Evolutionary conservation across 2,113 vertebrate genomes (phyloP).

Genomic region (Festucalex cinctus): DNA sequence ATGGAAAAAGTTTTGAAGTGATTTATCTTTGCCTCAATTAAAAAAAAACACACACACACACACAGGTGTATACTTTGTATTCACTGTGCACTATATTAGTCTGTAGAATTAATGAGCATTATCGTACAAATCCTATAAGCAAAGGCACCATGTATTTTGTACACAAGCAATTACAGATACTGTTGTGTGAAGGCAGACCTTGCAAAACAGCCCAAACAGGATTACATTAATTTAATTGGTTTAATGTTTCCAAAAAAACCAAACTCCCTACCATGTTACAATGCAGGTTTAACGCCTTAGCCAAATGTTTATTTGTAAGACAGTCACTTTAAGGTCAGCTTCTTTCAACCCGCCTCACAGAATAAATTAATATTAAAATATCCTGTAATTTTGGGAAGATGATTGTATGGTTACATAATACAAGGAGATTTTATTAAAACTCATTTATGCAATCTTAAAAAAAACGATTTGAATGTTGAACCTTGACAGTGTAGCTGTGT

Average conservation of each 20-base stretch:
- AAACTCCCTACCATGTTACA: neutral
- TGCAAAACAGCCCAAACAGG: neutral
- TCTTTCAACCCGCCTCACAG: neutral
- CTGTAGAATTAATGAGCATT: too few relatives aligned
- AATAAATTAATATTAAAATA: neutral
- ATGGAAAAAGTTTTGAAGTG: too few relatives aligned
- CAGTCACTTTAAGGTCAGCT: neutral
- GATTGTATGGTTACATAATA: neutral
- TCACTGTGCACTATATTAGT: too few relatives aligned
- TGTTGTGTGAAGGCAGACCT: slow-evolving; percentile 11
- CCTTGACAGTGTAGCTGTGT: neutral
- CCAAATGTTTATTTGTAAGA: neutral
- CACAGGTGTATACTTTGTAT: too few relatives aligned
- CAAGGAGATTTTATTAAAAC: neutral
- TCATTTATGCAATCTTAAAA: neutral
- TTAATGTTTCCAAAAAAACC: neutral
- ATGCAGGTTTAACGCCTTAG: neutral
- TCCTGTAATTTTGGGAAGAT: neutral
- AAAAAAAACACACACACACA: too few relatives aligned
- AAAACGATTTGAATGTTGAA: neutral
- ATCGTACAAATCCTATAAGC: neutral
- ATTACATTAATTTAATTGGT: slow-evolving; percentile 1
- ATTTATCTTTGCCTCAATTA: too few relatives aligned
- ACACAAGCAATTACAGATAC: neutral
- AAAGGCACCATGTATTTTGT: neutral